Evolutionary conservation across 2,113 vertebrate genomes (phyloP), one percentile per base, ranked within the genome.

Genomic region (Plecturocebus donacophilus): DNA sequence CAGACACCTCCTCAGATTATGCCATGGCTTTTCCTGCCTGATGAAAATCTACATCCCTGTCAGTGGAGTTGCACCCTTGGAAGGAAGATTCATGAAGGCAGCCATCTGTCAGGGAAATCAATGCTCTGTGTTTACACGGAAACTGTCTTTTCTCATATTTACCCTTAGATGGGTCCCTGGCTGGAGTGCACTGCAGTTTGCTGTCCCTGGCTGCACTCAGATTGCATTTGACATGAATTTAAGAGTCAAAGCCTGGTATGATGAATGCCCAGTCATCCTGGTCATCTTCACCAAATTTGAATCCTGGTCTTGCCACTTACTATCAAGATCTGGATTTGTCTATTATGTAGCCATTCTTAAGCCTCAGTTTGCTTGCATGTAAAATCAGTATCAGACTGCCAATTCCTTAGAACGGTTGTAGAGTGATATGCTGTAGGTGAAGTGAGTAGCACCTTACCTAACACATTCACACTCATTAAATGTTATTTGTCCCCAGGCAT

Each of bases 1-100:
- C 61, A 97, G 95, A 91, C 89, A 93, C 75, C 90, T 93, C 97
- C 90, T 94, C 70, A 71, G 90, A 96, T 52, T 81, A 54, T 87
- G 81, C 90, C 49, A 3, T 90, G 96, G 84, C 95, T 97, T 97
- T 97, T 96, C 84, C 91, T 90, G 95, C 95, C 94, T 84, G 42
- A 38, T 91, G 49, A 42, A 92, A 84, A 90, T 87, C 91, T 94
- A 61, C 35, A 54, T 76, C 49, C 49, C 66, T 84, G 75, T 93
- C 79, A 11, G 25, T 56, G 83, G 77, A 90, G 61, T 17, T 17
- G 52, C 52, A 89, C 13, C 61, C 87, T 87, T 97, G 95, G 90
- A 90, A 94, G 91, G 35, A 90, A 76, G 64, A 75, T 58, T 89
- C 83, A 82, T 0, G 27, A 84, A 87, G 77, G 88, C 77, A 32